These are phyloP conservation scores for Acanthococcus lagerstroemiae DNA, from an alignment of 2,888 invertebrate genomes.

Conservation along the genomic window DNA sequence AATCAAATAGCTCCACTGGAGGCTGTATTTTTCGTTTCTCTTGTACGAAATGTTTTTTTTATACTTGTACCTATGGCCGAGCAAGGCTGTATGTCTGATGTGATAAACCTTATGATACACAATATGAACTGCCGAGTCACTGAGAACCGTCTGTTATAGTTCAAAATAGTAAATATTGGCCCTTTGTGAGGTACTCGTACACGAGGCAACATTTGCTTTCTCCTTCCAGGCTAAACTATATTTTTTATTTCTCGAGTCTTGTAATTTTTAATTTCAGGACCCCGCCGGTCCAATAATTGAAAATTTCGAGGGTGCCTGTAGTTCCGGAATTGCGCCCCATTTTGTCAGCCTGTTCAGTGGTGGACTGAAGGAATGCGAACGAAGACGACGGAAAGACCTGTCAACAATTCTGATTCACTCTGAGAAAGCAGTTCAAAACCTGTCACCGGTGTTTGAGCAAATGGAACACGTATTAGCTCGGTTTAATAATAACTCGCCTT, in stretches of 20 bases:
- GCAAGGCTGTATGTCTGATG: background rate
- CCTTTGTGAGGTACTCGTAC: too few relatives aligned
- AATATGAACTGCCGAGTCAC: too few relatives aligned
- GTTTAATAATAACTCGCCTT: too few relatives aligned
- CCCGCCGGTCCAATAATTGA: background rate
- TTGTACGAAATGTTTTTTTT: background rate
- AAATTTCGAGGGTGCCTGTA: slow-evolving; percentile 11
- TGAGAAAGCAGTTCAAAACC: background rate
- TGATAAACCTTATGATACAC: too few relatives aligned
- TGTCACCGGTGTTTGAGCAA: background rate
- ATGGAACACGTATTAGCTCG: background rate
- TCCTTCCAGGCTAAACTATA: background rate
- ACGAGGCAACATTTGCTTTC: background rate
- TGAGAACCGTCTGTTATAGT: too few relatives aligned
- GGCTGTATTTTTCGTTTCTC: slow-evolving; percentile 15
- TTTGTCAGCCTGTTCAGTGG: slow-evolving; percentile 7
- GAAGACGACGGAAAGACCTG: background rate
- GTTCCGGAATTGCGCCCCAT: background rate
- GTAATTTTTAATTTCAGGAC: background rate
- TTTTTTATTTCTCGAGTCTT: background rate
- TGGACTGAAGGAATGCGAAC: slow-evolving; percentile 18
- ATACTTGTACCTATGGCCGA: background rate
- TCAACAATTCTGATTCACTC: slow-evolving; percentile 3
- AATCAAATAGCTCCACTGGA: slow-evolving; percentile 22
- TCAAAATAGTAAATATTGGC: too few relatives aligned